phyloP scores from a whole-genome alignment of 30 jellyfish, hydroid and myxozoan species.

The Aurelia aurita complex sp. Pacific region DNA sequence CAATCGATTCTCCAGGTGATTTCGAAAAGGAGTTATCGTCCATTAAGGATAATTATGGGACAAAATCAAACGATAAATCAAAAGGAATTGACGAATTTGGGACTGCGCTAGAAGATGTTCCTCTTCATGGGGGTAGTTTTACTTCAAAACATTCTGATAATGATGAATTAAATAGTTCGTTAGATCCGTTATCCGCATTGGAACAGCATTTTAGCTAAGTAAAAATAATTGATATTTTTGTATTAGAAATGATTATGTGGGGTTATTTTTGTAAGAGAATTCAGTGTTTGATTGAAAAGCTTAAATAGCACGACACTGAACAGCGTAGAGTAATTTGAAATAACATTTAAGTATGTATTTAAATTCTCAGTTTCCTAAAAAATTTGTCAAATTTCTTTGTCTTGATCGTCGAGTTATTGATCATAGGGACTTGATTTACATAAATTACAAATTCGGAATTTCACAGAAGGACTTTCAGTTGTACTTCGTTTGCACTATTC shows the following conservation, averaged over 20 bases:
- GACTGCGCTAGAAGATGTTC: conserved; percentile 33
- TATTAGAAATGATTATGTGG: too few species aligned
- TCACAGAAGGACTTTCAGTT: too few species aligned
- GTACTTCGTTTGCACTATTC: too few species aligned
- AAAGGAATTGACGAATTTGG: background rate
- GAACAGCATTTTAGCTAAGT: conserved; percentile 48
- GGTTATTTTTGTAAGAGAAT: too few species aligned
- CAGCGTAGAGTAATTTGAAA: too few species aligned
- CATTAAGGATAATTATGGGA: conserved; percentile 35
- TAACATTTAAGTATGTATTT: background rate
- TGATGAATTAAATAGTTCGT: conserved; percentile 10
- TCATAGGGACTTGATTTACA: too few species aligned
- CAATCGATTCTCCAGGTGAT: conserved; percentile 60
- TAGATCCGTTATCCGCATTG: conserved; percentile 60
- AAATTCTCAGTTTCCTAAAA: conserved; percentile 46
- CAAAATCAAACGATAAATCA: background rate
- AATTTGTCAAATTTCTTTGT: background rate
- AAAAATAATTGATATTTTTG: too few species aligned
- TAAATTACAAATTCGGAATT: too few species aligned
- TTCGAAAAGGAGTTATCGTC: conserved; percentile 55
- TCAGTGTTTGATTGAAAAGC: too few species aligned
- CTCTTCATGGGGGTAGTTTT: conserved; percentile 12
- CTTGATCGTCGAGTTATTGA: too few species aligned
- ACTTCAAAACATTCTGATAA: background rate
- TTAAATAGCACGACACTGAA: too few species aligned